Conservation (phyloP, 53 echinoderm and acorn worm species). For the Pentamera pediparva region DNA sequence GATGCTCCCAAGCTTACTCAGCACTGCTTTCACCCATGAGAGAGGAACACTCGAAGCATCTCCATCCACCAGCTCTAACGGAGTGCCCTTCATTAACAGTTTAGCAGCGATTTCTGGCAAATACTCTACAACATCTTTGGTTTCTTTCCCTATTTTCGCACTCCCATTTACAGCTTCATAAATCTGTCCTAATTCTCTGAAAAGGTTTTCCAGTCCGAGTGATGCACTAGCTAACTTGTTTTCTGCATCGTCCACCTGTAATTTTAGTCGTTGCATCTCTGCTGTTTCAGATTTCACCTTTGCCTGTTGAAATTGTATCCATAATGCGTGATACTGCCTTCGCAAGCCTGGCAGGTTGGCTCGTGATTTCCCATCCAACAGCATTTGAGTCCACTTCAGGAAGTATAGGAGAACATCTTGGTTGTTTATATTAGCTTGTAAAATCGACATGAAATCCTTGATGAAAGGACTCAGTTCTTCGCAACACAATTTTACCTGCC, state of each 20-base stretch:
- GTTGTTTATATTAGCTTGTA: not conserved
- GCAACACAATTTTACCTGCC: slow-evolving; percentile 20
- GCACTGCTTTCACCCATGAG: slow-evolving; percentile 39
- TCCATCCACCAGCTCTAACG: slow-evolving; percentile 50
- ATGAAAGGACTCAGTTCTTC: not conserved
- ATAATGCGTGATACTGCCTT: not conserved
- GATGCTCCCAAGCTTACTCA: not conserved
- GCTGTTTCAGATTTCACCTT: not conserved
- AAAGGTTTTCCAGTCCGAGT: slow-evolving; percentile 41
- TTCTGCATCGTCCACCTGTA: slow-evolving; percentile 37
- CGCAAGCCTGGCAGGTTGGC: slow-evolving; percentile 23
- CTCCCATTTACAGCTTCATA: slow-evolving; percentile 10
- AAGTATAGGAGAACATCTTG: slow-evolving; percentile 15
- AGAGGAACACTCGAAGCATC: slow-evolving; percentile 41
- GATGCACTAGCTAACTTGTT: slow-evolving; percentile 15
- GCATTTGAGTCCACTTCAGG: slow-evolving; percentile 3
- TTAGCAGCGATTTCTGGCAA: slow-evolving; percentile 34
- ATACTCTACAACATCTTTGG: not conserved
- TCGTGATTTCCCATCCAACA: slow-evolving; percentile 12
- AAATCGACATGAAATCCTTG: slow-evolving; percentile 21
- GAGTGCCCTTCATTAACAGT: slow-evolving; percentile 16
- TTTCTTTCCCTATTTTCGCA: not conserved
- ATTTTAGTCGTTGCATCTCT: not conserved
- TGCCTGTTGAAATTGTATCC: slow-evolving; percentile 17
- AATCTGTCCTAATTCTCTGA: slow-evolving; percentile 33